These are phyloP conservation scores for Aporophyla nigra DNA, from an alignment of 2,888 invertebrate genomes.

Conservation along the genomic window DNA sequence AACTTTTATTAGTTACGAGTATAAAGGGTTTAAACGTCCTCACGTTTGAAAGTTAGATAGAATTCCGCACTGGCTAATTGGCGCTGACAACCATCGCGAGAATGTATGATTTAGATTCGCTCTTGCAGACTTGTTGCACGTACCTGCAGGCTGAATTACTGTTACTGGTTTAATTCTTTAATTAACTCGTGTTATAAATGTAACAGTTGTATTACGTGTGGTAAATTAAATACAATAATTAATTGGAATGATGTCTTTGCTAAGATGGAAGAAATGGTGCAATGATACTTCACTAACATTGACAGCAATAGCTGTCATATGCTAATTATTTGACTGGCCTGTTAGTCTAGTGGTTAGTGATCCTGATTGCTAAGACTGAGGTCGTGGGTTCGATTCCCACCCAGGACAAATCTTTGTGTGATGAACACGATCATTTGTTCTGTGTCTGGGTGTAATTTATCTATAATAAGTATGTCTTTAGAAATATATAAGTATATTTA, in stretches of 20 bases:
- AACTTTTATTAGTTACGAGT: slow-evolving; percentile 4
- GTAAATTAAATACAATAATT: slow-evolving; percentile 26
- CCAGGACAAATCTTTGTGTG: too few species aligned
- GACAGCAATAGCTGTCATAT: not conserved
- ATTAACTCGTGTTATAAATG: slow-evolving; percentile 43
- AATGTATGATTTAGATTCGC: slow-evolving; percentile 62
- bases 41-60: slow-evolving; percentile 48
- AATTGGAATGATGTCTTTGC: slow-evolving; percentile 7
- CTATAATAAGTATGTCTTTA: too few species aligned
- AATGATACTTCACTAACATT: not conserved
- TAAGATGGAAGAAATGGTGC: not conserved
- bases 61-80: slow-evolving; percentile 58
- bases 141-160: slow-evolving; percentile 51
- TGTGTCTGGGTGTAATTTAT: too few species aligned
- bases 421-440: too few species aligned
- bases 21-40: slow-evolving; percentile 14
- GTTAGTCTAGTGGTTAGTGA: too few species aligned
- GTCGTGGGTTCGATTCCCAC: too few species aligned
- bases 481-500: too few species aligned
- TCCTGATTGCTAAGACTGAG: too few species aligned
- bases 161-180: slow-evolving; percentile 49
- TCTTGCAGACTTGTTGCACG: slow-evolving; percentile 53
- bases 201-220: slow-evolving; percentile 31
- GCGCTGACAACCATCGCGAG: slow-evolving; percentile 57
- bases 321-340: too few species aligned